phyloP scores from a whole-genome alignment of 2,797 vertebrate species.

The Danio tinwini region DNA sequence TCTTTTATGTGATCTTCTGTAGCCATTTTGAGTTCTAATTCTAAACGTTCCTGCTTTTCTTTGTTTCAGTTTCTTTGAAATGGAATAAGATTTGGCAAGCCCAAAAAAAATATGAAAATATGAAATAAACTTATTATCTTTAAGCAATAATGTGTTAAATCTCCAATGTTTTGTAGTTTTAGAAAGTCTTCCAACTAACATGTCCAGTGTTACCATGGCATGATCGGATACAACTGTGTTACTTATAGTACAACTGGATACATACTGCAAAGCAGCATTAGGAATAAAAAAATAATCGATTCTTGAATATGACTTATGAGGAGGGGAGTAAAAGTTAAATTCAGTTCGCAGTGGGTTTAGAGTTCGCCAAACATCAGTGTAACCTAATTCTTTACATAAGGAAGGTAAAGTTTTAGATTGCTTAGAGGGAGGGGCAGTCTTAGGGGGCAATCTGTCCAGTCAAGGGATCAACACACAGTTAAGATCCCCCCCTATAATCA shows the following conservation, averaged over 20 bases:
- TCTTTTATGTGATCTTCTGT: conserved; percentile 15
- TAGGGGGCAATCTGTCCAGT: conserved; percentile 8
- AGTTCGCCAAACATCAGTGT: too few species aligned
- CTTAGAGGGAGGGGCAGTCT: neutral
- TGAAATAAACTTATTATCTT: neutral
- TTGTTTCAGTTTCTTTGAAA: conserved; percentile 4
- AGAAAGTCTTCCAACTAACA: neutral
- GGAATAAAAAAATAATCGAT: neutral
- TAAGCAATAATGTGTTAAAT: neutral
- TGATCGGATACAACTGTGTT: neutral
- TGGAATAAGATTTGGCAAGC: conserved; percentile 2
- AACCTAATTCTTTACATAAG: too few species aligned
- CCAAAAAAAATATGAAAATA: conserved; percentile 22
- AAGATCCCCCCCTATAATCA: neutral
- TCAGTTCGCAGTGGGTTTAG: neutral
- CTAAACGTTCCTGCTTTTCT: neutral
- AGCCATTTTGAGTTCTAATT: neutral
- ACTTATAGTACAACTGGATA: neutral
- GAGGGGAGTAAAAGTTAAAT: conserved; percentile 6
- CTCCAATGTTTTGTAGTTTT: neutral
- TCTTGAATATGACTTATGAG: neutral
- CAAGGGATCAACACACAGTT: conserved; percentile 7
- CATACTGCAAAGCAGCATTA: neutral
- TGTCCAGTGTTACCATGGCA: neutral
- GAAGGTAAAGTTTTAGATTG: neutral